These are phyloP conservation scores for Ameiurus melas DNA, from an alignment of 2,113 vertebrate species.

Conservation along the genomic window DNA sequence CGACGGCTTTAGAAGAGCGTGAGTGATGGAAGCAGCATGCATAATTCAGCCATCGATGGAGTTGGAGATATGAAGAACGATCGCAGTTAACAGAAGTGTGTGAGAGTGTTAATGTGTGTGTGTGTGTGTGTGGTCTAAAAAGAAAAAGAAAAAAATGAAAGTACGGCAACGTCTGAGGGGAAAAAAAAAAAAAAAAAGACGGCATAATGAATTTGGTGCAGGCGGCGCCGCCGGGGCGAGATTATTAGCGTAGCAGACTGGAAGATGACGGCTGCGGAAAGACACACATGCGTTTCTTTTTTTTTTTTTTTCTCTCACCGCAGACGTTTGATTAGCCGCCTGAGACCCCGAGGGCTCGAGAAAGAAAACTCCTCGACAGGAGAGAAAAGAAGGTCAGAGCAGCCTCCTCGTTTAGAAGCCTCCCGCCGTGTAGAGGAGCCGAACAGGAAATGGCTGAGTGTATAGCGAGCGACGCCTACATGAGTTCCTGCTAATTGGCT, in stretches of 20 bases:
- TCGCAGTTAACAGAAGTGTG: slow-evolving; percentile 42
- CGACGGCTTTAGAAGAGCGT: slow-evolving; percentile 40
- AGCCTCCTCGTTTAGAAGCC: slow-evolving; percentile 24
- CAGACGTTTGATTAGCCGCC: slow-evolving; percentile 43
- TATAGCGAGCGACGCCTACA: slow-evolving; percentile 15
- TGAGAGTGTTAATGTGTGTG: slow-evolving; percentile 40
- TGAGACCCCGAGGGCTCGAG: slow-evolving; percentile 10
- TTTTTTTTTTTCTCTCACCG: slow-evolving; percentile 24
- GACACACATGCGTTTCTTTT: slow-evolving; percentile 26
- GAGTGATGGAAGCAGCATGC: slow-evolving; percentile 52
- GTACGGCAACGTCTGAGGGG: neutral
- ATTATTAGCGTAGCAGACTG: slow-evolving; percentile 47
- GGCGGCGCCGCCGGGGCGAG: slow-evolving; percentile 39
- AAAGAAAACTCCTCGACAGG: slow-evolving; percentile 36
- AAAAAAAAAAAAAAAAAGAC: neutral
- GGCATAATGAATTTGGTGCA: slow-evolving; percentile 52
- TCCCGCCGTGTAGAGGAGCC: neutral
- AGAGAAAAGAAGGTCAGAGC: slow-evolving; percentile 25
- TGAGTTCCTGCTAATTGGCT: slow-evolving; percentile 38
- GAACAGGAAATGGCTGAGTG: slow-evolving; percentile 27
- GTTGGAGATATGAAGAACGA: slow-evolving; percentile 37
- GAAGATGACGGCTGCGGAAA: slow-evolving; percentile 40
- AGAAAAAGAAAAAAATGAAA: neutral
- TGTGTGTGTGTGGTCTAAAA: slow-evolving; percentile 23
- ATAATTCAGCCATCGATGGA: slow-evolving; percentile 48